Evolutionary conservation across 2,113 vertebrate genomes (phyloP).

Genomic region (Mesocricetus auratus): DNA sequence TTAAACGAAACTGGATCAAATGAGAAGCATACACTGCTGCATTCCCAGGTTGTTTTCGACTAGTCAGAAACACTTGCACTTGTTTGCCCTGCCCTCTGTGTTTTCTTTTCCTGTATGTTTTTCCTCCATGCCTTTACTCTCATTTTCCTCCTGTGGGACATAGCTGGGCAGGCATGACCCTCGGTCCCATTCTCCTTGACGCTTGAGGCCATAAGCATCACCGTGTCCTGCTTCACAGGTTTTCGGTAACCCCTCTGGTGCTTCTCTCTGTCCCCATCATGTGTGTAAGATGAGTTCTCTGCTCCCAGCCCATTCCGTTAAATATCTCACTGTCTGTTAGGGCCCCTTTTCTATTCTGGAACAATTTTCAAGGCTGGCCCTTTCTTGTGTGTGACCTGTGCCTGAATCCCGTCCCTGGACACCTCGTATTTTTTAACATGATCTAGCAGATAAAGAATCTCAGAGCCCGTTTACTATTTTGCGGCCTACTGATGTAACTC

Average conservation of each 20-base stretch:
- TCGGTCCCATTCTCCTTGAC: neutral
- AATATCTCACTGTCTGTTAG: neutral
- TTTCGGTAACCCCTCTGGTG: neutral
- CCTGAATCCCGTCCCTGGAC: neutral
- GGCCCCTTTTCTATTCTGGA: neutral
- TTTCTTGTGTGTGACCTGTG: neutral
- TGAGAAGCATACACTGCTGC: neutral
- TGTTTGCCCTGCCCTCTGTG: neutral
- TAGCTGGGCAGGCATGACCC: neutral
- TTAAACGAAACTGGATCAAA: neutral
- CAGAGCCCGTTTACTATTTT: fast-evolving
- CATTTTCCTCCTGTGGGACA: neutral
- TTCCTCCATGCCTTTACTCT: neutral
- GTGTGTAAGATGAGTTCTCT: neutral
- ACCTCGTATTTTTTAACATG: neutral
- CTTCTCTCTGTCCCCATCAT: neutral
- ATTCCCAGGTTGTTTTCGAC: neutral
- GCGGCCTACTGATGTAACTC: neutral
- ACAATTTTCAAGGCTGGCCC: neutral
- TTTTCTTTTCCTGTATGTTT: neutral
- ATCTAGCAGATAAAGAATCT: neutral
- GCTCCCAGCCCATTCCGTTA: neutral
- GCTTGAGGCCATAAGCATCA: neutral
- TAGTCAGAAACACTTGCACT: neutral
- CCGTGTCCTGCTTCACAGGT: neutral